Evolutionary conservation across 1,140 invertebrate genomes (phyloP), one percentile per base, ranked within the genome.

Genomic region (Drosophila arawakana): DNA sequence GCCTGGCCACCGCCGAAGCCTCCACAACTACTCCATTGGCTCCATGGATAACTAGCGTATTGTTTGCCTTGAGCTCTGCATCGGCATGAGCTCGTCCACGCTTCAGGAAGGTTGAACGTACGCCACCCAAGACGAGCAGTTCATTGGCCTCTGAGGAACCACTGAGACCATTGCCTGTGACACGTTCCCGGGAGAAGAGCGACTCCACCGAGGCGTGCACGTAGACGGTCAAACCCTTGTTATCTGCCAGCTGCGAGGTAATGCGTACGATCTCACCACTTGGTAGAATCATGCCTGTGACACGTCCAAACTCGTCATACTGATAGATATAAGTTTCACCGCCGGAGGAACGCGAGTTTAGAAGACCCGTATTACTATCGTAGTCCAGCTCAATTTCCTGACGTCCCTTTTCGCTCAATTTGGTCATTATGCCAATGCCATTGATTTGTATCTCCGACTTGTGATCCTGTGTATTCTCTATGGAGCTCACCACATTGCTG

Each of bases 391-490:
- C 96, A 58, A 97, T 96, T 92, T 97, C 96, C 9, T 96, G 95
- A 72, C 95, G 94, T 18, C 96, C 96, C 86, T 96, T 96, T 88
- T 97, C 96, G 9, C 95, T 95, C 72, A 97, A 94, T 92, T 96
- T 97, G 18, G 96, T 96, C 69, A 98, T 94, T 77, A 97, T 97
- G 10, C 97, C 97, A 73, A 97, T 95, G 47, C 96, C 97, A 58
- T 96, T 97, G 81, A 98, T 97, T 92, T 97, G 97, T 30, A 98
- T 93, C 78, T 97, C 96, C 7, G 96, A 97, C 93, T 98, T 98
- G 88, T 97, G 97, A 90, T 98, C 97, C 92, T 98, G 97, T 9
- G 97, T 97, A 84, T 98, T 98, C 93, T 98, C 97, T 81, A 99
- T 98, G 5, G 97, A 97, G 85, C 97, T 98, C 0, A 97, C 96